phyloP scores from a whole-genome alignment of 2,113 vertebrate genomes.

The Pteruthius melanotis region DNA sequence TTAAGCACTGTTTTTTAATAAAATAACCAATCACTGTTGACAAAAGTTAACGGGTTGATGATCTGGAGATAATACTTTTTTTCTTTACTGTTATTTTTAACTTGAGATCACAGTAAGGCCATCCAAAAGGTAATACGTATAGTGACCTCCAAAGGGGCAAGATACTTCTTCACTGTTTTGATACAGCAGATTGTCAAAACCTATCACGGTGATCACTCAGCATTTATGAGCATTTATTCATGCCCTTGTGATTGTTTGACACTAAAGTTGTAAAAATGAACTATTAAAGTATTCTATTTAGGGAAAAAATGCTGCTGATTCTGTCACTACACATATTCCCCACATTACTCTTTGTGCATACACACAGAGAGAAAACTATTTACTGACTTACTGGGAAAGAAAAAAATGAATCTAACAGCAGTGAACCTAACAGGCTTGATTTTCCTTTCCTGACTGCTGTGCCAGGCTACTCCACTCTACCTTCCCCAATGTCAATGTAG shows the following conservation, averaged over 20 bases:
- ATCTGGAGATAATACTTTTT: not conserved
- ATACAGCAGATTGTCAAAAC: not conserved
- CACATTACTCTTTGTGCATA: not conserved
- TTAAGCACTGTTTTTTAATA: not conserved
- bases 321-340: not conserved
- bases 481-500: not conserved
- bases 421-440: not conserved
- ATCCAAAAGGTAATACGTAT: not conserved
- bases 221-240: not conserved
- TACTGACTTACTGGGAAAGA: not conserved
- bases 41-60: not conserved
- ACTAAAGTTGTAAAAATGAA: not conserved
- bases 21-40: not conserved
- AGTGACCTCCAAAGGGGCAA: not conserved
- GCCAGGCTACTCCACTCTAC: not conserved
- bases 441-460: not conserved
- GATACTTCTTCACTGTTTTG: not conserved
- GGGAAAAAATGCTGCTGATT: not conserved
- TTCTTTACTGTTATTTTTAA: not conserved
- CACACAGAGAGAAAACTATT: not conserved
- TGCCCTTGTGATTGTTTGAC: not conserved
- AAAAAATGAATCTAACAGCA: not conserved
- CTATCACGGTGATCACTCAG: not conserved
- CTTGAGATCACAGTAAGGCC: not conserved
- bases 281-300: not conserved